Percentiles rank a stretch among this genome's conserved stretches.
These are phyloP conservation scores for Tetragonula clypearis DNA, from an alignment of 1,140 invertebrate species.

Conservation along the genomic window DNA sequence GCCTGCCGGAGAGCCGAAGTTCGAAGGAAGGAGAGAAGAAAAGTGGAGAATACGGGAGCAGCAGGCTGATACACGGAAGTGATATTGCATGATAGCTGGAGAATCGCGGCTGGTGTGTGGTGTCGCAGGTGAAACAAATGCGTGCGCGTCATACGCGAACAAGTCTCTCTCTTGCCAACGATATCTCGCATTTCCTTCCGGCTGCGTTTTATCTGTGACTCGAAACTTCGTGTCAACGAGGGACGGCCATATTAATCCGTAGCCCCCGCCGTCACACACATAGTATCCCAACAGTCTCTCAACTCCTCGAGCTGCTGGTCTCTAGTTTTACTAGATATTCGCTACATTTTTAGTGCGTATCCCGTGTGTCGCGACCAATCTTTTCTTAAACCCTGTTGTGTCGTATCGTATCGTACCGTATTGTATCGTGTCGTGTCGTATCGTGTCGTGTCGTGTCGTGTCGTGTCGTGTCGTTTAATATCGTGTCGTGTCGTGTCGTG, in stretches of 20 bases:
- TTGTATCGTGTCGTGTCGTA: no score
- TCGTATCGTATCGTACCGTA: neutral
- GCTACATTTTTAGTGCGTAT: constrained; percentile 15
- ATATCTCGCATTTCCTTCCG: constrained; percentile 31
- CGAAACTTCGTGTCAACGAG: constrained; percentile 73
- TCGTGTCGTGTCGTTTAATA: no score
- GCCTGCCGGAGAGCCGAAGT: constrained; percentile 36
- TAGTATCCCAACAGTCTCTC: constrained; percentile 35
- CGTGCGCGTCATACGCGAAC: constrained; percentile 53
- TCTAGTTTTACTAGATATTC: constrained; percentile 13
- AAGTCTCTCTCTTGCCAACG: constrained; percentile 28
- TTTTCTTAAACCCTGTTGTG: neutral
- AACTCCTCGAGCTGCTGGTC: constrained; percentile 30
- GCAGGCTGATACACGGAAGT: constrained; percentile 38
- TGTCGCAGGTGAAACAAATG: constrained; percentile 66
- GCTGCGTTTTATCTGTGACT: constrained; percentile 53
- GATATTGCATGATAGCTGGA: constrained; percentile 9
- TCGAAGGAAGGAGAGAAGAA: constrained; percentile 23
- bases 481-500: no score
- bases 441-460: no score
- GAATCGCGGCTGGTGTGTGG: constrained; percentile 58
- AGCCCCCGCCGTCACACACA: constrained; percentile 63
- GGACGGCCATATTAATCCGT: constrained; percentile 78
- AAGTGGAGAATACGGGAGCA: constrained; percentile 49
- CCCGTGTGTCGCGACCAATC: neutral